Evolutionary conservation across 2,113 vertebrate species (phyloP).

Genomic region (Brienomyrus longianalis): DNA sequence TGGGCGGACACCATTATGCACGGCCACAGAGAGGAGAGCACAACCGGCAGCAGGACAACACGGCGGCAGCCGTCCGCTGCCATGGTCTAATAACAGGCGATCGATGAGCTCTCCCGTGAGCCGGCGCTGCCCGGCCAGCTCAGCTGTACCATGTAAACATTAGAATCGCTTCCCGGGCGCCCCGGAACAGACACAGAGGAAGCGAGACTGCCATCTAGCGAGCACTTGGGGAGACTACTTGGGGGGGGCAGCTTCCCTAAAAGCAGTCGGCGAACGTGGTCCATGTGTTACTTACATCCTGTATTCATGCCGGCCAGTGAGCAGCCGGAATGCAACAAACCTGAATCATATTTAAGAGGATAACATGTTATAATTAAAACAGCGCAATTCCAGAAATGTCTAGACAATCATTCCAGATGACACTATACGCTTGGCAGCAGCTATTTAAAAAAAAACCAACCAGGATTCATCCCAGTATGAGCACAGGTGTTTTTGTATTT

Average conservation of each 20-base stretch:
- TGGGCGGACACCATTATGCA: conserved; percentile 41
- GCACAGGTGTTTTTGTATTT: neutral
- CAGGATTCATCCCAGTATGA: neutral
- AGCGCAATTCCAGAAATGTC: neutral
- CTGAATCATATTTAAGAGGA: neutral
- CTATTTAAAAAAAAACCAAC: neutral
- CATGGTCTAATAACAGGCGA: conserved; percentile 29
- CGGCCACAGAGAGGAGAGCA: conserved; percentile 38
- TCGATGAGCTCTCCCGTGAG: neutral
- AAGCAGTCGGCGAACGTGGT: neutral
- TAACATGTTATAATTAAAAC: neutral
- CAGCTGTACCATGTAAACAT: conserved; percentile 50
- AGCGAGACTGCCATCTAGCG: conserved; percentile 4
- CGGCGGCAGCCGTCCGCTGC: conserved; percentile 20
- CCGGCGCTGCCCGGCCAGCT: neutral
- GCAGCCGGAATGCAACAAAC: neutral
- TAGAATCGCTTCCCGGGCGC: conserved; percentile 32
- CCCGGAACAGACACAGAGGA: conserved; percentile 33
- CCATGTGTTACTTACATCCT: neutral
- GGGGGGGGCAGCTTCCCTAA: neutral
- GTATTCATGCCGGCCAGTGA: neutral
- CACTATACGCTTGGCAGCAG: neutral
- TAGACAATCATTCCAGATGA: neutral
- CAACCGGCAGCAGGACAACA: conserved; percentile 26
- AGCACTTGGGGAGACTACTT: neutral